These are phyloP conservation scores for Amphiduros pacificus DNA, from an alignment of 2,888 invertebrate species.

Conservation along the genomic window DNA sequence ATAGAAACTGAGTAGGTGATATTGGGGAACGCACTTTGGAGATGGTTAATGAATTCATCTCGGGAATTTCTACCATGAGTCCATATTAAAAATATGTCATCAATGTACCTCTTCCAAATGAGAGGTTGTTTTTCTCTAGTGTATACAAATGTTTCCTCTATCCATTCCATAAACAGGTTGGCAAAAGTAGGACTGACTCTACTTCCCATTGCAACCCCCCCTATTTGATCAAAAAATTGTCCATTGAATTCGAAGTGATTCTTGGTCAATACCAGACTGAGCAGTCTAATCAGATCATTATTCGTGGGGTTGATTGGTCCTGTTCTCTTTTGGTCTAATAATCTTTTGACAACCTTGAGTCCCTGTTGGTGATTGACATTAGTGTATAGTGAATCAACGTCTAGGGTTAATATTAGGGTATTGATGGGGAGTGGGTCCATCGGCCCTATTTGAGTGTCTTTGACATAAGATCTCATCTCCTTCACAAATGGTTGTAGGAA, in stretches of 20 bases:
- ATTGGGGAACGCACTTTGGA: not conserved
- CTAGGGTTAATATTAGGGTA: not conserved
- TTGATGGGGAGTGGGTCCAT: not conserved
- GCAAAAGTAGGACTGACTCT: not conserved
- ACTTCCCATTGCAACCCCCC: constrained; percentile 3
- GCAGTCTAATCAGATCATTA: not conserved
- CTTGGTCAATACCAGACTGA: not conserved
- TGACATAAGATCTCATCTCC: not conserved
- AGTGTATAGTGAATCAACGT: constrained; percentile 2
- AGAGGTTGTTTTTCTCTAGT: not conserved
- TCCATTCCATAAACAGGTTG: not conserved
- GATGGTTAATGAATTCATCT: not conserved
- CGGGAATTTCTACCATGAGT: not conserved
- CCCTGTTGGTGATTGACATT: not conserved
- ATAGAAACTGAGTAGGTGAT: not conserved
- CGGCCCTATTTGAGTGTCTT: too few species aligned
- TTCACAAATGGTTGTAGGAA: not conserved
- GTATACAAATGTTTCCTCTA: not conserved
- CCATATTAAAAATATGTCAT: constrained; percentile 6
- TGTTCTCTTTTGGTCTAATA: not conserved
- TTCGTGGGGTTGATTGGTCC: not conserved
- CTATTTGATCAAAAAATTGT: not conserved
- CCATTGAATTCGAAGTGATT: constrained; percentile 2
- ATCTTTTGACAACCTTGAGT: not conserved
- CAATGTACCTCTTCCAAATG: constrained; percentile 1